A percentile compares a stretch with the other conserved stretches of the same genome.
phyloP scores from a whole-genome alignment of 1,140 invertebrate species.

The Leptoteleia sp. region DNA sequence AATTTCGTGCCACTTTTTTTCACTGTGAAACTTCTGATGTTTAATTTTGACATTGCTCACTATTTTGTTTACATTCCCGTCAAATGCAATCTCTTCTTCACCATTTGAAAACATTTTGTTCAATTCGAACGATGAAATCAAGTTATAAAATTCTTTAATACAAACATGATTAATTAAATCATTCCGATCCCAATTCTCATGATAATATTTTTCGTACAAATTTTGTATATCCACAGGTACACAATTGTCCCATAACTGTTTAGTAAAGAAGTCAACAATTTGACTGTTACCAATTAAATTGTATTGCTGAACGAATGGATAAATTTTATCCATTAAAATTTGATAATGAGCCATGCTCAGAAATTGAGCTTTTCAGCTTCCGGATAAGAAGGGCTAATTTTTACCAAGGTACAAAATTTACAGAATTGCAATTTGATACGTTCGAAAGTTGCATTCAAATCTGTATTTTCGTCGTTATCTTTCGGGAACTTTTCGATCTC shows the following conservation, averaged over 20 bases:
- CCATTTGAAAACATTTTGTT: no score
- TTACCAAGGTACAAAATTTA: conserved; percentile 85
- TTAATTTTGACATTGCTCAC: no score
- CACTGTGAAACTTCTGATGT: conserved; percentile 84
- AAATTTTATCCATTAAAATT: conserved; percentile 81
- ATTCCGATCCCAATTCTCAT: background rate
- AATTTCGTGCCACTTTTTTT: conserved; percentile 93
- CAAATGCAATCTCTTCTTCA: no score
- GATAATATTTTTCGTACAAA: conserved; percentile 13
- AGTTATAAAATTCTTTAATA: conserved; percentile 24
- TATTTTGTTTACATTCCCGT: no score
- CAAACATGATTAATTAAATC: conserved; percentile 28
- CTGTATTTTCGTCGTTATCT: conserved; percentile 84
- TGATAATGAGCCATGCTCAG: conserved; percentile 73
- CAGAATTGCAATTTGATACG: conserved; percentile 85
- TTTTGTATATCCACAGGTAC: conserved; percentile 78
- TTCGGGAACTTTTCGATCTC: conserved; percentile 85
- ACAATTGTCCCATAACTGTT: conserved; percentile 85
- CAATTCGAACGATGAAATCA: conserved; percentile 3
- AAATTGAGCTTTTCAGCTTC: conserved; percentile 82
- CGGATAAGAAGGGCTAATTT: conserved; percentile 81
- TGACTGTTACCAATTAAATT: conserved; percentile 87
- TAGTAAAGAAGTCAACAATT: conserved; percentile 89
- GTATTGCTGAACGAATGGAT: conserved; percentile 83
- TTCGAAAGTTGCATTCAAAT: conserved; percentile 84